These are phyloP conservation scores for Hypsopygia costalis DNA, from an alignment of 2,888 invertebrate species.

Conservation along the genomic window DNA sequence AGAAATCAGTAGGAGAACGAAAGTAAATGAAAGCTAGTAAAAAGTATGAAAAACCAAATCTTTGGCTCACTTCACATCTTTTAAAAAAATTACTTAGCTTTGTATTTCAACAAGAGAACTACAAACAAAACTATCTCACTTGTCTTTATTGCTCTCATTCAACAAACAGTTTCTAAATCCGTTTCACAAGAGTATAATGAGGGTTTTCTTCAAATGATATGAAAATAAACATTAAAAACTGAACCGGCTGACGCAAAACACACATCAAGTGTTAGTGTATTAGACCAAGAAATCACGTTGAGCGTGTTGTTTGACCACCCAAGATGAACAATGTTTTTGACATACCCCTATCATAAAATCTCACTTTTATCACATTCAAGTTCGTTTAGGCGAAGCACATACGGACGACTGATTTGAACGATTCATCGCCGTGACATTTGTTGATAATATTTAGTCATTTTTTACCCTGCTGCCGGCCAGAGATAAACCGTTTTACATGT, in stretches of 20 bases:
- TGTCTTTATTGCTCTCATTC: too few species aligned
- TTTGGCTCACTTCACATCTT: too few species aligned
- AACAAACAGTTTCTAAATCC: constrained; percentile 16
- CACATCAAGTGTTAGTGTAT: constrained; percentile 59
- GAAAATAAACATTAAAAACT: constrained; percentile 54
- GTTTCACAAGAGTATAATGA: constrained; percentile 26
- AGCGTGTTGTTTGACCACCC: constrained; percentile 64
- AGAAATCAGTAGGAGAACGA: too few species aligned
- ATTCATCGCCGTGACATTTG: too few species aligned
- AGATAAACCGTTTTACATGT: too few species aligned
- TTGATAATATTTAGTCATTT: too few species aligned
- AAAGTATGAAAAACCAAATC: too few species aligned
- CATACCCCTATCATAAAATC: constrained; percentile 73
- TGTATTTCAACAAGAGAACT: not conserved
- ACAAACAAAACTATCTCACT: not conserved
- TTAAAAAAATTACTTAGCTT: too few species aligned
- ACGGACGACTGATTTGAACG: not conserved
- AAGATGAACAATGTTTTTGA: constrained; percentile 71
- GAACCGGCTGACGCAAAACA: constrained; percentile 51
- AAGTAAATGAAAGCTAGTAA: too few species aligned
- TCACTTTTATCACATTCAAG: constrained; percentile 62
- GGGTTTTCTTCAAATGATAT: constrained; percentile 48
- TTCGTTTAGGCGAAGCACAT: constrained; percentile 36
- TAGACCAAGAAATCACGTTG: constrained; percentile 55
- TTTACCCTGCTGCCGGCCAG: too few species aligned